Base-by-base conservation (phyloP, 2,797 vertebrate genomes). In the Tapirus indicus region DNA sequence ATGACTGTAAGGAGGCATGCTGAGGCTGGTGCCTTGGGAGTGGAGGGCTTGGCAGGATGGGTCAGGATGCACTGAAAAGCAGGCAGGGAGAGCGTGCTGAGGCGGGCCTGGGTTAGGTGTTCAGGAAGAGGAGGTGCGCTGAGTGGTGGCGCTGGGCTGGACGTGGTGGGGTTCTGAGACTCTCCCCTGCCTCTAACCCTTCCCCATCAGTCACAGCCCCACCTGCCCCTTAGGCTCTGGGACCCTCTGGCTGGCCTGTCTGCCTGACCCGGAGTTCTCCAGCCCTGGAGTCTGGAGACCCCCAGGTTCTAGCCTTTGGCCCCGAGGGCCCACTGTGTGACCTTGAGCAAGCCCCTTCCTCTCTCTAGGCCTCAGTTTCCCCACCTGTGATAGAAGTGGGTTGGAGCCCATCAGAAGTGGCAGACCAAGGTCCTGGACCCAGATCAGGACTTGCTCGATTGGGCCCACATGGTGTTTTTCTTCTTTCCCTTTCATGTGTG, bases 1-100 rank as follows among this genome's bases (percentile, higher is more conserved):
- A 0, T 44, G 14, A 32, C 21, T 6, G 12, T 18, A 21, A 78
- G 0, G 27, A 6, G 7, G 4, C 32, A 0, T 18, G 17, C 38
- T 66, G 52, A 82, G 95, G 56, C 58, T 4, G 38, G 56, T 4
- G 60, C 47, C 21, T 16, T 4, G 7, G 92, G 62, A 16, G 17
- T 18, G n/a, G 35, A 47, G 88, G 74, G 2, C 18, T 17, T 35
- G 0, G 11, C 32, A 0, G 32, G 66, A 8, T 17, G 64, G 32
- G 58, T 66, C 41, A 16, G 56, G 49, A 16, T 21, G 47, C 7
- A 1, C 3, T 6, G 54, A 91, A 47, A 21, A 35, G 25, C 3
- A 32, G 44, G 52, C 25, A 7, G 44, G 69, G 54, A 8, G 47
- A 29, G 27, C 4, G 5, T 21, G 49, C 78, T 4, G 11, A 25